These are phyloP conservation scores for Ceuthmochares aereus DNA, from an alignment of 2,113 vertebrate genomes.

Conservation along the genomic window DNA sequence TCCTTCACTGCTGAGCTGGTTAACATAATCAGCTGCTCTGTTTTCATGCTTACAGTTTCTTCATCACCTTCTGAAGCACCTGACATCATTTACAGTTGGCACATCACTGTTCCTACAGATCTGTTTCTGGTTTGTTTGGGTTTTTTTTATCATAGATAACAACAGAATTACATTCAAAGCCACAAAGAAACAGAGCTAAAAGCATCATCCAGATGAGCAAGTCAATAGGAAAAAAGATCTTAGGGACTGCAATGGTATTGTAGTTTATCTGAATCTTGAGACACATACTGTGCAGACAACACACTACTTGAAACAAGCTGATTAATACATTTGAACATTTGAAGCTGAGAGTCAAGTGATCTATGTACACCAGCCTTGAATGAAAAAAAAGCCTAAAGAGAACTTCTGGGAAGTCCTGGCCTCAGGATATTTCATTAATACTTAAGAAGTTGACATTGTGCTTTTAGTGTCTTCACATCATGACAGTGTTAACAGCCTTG, in stretches of 20 bases:
- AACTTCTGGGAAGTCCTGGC: neutral
- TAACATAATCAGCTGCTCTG: neutral
- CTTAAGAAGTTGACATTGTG: neutral
- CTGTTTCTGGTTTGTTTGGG: neutral
- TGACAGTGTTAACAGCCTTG: neutral
- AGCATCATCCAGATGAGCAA: neutral
- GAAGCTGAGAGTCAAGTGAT: neutral
- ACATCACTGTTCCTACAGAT: neutral
- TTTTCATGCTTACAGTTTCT: neutral
- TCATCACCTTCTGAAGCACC: neutral
- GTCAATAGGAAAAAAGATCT: rapidly evolving
- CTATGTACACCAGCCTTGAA: neutral
- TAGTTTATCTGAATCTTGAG: neutral
- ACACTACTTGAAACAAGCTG: neutral
- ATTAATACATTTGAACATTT: neutral
- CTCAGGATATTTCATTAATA: neutral
- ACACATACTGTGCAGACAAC: neutral
- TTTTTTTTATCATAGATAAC: neutral
- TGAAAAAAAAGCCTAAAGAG: neutral
- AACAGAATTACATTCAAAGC: neutral
- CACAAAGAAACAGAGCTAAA: neutral
- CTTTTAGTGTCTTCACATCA: neutral
- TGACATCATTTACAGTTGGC: neutral
- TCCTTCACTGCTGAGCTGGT: neutral
- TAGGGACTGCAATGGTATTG: rapidly evolving